Evolutionary conservation across 2,888 invertebrate species (phyloP).

Genomic region (Yponomeuta plumbellus): DNA sequence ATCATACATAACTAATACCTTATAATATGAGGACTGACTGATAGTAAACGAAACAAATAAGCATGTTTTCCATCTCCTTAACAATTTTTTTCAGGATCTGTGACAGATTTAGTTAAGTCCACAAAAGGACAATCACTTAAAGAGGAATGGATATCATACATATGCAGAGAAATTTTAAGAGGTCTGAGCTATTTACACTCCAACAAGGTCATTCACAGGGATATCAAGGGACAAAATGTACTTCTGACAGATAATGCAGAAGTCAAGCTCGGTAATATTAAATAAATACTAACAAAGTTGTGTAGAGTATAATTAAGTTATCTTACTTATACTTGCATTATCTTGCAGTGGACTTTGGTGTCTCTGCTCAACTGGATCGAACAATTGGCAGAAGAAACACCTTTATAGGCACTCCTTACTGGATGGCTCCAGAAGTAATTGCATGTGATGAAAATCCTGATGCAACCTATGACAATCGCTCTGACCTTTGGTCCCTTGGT

Average conservation of each 20-base stretch:
- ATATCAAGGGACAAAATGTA: constrained; percentile 99
- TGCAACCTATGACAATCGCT: constrained; percentile 99
- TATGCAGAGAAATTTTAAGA: constrained; percentile 96
- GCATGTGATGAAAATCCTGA: constrained; percentile 99
- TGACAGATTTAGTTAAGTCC: constrained; percentile 99
- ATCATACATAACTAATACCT: not conserved
- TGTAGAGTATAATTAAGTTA: not conserved
- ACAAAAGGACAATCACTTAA: constrained; percentile 98
- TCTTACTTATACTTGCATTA: not conserved
- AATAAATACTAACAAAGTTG: constrained; percentile 12
- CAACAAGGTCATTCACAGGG: constrained; percentile 99
- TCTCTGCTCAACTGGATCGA: constrained; percentile 98
- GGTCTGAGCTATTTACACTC: constrained; percentile 98
- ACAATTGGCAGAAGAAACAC: constrained; percentile 99
- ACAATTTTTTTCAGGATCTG: constrained; percentile 80
- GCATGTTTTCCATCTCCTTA: no score
- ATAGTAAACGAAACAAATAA: not conserved
- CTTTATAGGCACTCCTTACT: constrained; percentile 98
- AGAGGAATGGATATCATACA: constrained; percentile 99
- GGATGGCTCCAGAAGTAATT: constrained; percentile 99
- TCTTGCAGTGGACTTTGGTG: constrained; percentile 95
- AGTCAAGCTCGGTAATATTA: constrained; percentile 91
- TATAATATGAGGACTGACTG: not conserved
- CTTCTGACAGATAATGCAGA: constrained; percentile 99
- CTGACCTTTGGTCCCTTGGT: constrained; percentile 93